A percentile compares a stretch with the other conserved stretches of the same genome.
phyloP scores from a whole-genome alignment of 2,113 vertebrate species.

The Psephotus haematonotus region DNA sequence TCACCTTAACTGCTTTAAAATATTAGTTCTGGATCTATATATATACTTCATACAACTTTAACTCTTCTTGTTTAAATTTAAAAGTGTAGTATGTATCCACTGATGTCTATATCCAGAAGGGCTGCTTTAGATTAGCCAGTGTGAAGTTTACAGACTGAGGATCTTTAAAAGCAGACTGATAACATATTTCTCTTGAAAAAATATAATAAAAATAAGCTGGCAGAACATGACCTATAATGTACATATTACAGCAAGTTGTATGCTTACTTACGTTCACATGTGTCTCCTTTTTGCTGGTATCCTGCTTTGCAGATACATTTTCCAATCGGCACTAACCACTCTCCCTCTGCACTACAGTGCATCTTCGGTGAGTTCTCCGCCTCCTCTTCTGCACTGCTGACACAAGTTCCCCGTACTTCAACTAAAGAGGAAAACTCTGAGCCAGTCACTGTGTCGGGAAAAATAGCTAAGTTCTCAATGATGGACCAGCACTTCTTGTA shows the following conservation, averaged over 20 bases:
- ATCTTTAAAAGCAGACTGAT: not conserved
- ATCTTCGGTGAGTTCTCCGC: slow-evolving; percentile 97
- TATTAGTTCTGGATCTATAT: not conserved
- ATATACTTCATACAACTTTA: not conserved
- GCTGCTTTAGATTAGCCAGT: not conserved
- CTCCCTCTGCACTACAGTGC: slow-evolving; percentile 98
- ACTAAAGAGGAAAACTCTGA: slow-evolving; percentile 99
- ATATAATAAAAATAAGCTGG: not conserved
- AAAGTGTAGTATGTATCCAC: not conserved
- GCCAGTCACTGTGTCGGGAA: slow-evolving; percentile 98
- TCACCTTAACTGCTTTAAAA: not conserved
- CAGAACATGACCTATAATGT: not conserved
- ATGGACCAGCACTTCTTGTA: slow-evolving; percentile 99
- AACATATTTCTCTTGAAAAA: not conserved
- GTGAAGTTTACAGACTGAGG: not conserved
- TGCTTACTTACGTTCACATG: slow-evolving; percentile 93
- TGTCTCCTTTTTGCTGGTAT: slow-evolving; percentile 97
- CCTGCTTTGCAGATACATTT: slow-evolving; percentile 99
- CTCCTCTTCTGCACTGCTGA: slow-evolving; percentile 94
- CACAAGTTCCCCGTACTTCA: slow-evolving; percentile 94
- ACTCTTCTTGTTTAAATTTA: not conserved
- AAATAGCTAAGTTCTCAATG: slow-evolving; percentile 98
- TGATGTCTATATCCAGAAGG: not conserved
- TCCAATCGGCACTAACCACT: slow-evolving; percentile 99
- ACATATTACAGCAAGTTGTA: not conserved